Evolutionary conservation across 2,888 invertebrate genomes (phyloP).

Genomic region (Anthrax anthrax): DNA sequence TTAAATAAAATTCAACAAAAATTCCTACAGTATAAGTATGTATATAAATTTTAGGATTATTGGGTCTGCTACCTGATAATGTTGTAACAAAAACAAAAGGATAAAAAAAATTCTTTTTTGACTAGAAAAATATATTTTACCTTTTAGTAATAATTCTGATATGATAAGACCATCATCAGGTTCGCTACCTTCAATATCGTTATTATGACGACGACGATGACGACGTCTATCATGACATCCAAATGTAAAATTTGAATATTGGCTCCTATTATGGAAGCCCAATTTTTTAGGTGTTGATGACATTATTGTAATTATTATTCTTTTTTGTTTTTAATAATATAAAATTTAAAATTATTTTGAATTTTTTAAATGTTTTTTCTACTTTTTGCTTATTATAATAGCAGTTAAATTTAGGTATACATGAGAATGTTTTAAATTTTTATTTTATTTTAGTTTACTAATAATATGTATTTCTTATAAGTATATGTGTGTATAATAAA

Average conservation of each 20-base stretch:
- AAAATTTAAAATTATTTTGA: not conserved
- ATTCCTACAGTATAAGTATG: too few relatives aligned
- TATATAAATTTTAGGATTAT: too few relatives aligned
- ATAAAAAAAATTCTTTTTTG: too few relatives aligned
- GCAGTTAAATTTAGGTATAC: too few relatives aligned
- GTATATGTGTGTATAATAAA: too few relatives aligned
- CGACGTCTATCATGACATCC: not conserved
- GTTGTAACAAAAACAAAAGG: too few relatives aligned
- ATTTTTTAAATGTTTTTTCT: too few relatives aligned
- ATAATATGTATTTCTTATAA: not conserved
- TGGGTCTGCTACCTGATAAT: too few relatives aligned
- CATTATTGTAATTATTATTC: conserved; percentile 1
- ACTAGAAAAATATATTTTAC: not conserved
- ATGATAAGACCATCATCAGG: conserved; percentile 7
- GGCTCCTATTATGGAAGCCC: conserved; percentile 9
- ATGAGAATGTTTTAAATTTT: too few relatives aligned
- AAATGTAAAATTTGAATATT: conserved; percentile 7
- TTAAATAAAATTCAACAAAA: too few relatives aligned
- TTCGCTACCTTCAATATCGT: not conserved
- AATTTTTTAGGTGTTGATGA: conserved; percentile 8
- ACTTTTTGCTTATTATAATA: not conserved
- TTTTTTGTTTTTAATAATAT: not conserved
- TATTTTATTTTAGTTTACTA: not conserved
- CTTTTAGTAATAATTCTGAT: conserved; percentile 6
- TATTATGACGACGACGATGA: not conserved